Base-by-base conservation (phyloP, 2,888 invertebrate species). In the Limnephilus auricula region DNA sequence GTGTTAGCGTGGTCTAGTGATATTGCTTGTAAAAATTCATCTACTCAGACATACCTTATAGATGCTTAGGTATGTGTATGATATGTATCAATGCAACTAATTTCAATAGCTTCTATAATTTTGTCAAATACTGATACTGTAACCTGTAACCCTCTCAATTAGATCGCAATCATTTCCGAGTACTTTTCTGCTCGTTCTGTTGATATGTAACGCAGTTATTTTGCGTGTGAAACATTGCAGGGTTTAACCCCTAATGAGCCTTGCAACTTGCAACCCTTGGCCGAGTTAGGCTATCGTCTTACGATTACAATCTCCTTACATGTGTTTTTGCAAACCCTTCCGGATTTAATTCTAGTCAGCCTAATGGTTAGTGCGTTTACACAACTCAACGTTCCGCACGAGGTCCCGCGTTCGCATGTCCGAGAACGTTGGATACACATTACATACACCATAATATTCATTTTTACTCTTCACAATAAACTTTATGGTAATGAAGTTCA, bases 301-400 rank as follows among this genome's bases (percentile, higher is more conserved):
- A 83, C 37, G 83, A 83, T 83, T 83, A 83, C 25, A 34, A 83
- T 83, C 83, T 83, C 83, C 80, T 80, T 80, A 34, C 83, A 83
- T 34, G 37, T 37, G 34, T 83, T 83, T 83, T 34, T 83, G 32
- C 37, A 83, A 83, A 34, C 25, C 32, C 34, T 25, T 25, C 31
- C 25, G 37, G 37, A n/a, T 65, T 65, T 65, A n/a, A 25, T 65
- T 65, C 65, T n/a, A 65, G 65, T n/a, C 65, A 1, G 65, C 65
- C 25, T 25, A 65, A 65, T n/a, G n/a, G 65, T 25, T 18, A 65
- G 82, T 82, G 32, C 15, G 32, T 83, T 83, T 83, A 83, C 32
- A 18, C 65, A 65, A 65, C 65, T 65, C 65, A 25, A 65, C 25
- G 83, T 83, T 83, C 83, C 83, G 83, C 83, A 83, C 37, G 83